Base-by-base conservation (phyloP, 2,888 invertebrate genomes). In the Volucella inanis region DNA sequence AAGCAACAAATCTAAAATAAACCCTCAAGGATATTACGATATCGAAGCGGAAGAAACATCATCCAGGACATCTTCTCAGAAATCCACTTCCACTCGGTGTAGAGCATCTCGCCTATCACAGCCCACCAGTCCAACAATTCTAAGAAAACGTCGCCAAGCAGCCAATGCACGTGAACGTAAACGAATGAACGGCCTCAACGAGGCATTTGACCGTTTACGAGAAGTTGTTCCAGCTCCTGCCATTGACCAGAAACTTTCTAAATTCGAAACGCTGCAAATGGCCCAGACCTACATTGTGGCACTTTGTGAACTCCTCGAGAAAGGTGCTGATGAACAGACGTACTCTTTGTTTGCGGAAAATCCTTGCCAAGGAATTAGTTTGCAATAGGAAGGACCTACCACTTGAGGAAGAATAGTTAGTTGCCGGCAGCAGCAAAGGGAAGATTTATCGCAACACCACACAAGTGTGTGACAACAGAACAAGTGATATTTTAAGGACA, bases 261-360 rank as follows among this genome's bases (percentile, higher is more conserved):
- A 96, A 91, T 96, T 94, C 89, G 96, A 96, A 90, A 96, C 96
- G 0, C 91, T 96, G 39, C 96, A 96, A 92, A 96, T 96, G 96
- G 96, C 96, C 0, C 96, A 96, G 89, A 95, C 94, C 8, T 96
- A 96, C 89, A 96, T 96, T 72, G 91, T 93, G 8, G 95, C 96
- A 0, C 91, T 96, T 12, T 93, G 94, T 90, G 95, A 96, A 89
- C 92, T 96, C 50, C 92, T 95, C 65, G 93, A 94, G 78, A 91
- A 92, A 54, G 91, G 87, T 11, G 78, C 75, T 39, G 88, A 89
- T 61, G 89, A 89, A 87, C 38, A 87, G 78, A 64, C 89, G 75
- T 75, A 88, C 87, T 88, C 87, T 15, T 50, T 84, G 45, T 84
- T 88, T 62, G 70, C 87, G 50, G 83, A 81, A 52, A 77, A 18